Evolutionary conservation across 1,140 invertebrate genomes (phyloP), one percentile per base, ranked within the genome.

Genomic region (Drosophila auraria): DNA sequence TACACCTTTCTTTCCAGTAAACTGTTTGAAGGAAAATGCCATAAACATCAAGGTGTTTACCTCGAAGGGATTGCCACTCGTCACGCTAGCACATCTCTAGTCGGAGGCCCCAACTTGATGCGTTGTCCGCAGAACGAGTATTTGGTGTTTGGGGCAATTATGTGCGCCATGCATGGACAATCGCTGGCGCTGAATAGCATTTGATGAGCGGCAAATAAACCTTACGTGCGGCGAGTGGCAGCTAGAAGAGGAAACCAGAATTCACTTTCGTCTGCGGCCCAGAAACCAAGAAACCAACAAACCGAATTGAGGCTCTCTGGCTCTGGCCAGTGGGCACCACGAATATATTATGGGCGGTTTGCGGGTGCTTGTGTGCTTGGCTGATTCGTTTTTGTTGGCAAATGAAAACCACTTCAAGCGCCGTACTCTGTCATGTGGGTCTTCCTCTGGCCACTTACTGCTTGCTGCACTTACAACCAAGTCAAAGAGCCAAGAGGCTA

Each of bases 231-330:
- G 74, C 66, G 40, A 56, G 61, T 61, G 54, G 50, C 56, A 57
- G 25, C 51, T 15, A 59, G 72, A 72, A 72, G 64, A 65, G 61
- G 73, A 51, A 60, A 62, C 77, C 58, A 78, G 82, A 84, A 84
- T 84, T 84, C 82, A 78, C 82, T 84, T 84, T 84, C 82, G 59
- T 80, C 75, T 71, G 72, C 36, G 81, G 60, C 80, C 81, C 76
- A 83, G 80, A 83, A 83, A 83, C 54, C 54, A 57, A 57, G 36
- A 57, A 57, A 57, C 81, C 81, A 83, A 83, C 68, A 80, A 73
- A 73, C 68, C 70, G 68, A 83, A 82, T 78, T 82, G 80, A 69
- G 69, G 69, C 80, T 73, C 30, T 33, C 42, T 44, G 54, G 36
- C 54, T 63, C 54, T 61, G 70, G 50, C 70, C 53, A 61, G 8